These are phyloP conservation scores for Seira ritae DNA, from an alignment of 2,888 invertebrate genomes.

Conservation along the genomic window DNA sequence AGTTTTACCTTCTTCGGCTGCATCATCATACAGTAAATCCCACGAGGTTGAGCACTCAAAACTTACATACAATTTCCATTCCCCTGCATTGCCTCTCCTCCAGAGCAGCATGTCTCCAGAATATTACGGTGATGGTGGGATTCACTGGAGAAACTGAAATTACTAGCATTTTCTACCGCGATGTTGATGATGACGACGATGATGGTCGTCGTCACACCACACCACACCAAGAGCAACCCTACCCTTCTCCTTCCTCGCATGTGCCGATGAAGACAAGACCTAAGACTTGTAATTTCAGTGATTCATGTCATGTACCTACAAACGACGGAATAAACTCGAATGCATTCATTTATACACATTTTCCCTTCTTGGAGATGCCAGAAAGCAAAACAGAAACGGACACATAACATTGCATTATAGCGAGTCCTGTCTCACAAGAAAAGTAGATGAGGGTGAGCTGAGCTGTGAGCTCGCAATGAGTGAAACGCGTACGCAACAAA, in stretches of 20 bases:
- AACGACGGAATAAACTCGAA: background rate
- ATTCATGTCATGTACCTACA: slow-evolving; percentile 50
- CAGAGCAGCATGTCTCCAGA: background rate
- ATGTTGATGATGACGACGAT: background rate
- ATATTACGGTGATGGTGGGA: no score
- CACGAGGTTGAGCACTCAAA: slow-evolving; percentile 41
- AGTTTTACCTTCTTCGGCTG: background rate
- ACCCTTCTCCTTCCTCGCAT: slow-evolving; percentile 42
- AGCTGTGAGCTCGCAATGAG: background rate
- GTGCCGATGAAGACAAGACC: slow-evolving; percentile 62
- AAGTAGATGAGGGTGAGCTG: slow-evolving; percentile 56
- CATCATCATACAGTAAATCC: slow-evolving; percentile 23
- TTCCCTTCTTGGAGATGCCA: slow-evolving; percentile 52
- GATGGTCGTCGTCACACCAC: background rate
- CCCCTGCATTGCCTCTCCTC: background rate
- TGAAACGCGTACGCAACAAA: background rate
- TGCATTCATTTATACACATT: slow-evolving; percentile 24
- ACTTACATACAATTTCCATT: background rate
- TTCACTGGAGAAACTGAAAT: background rate
- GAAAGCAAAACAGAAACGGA: slow-evolving; percentile 38
- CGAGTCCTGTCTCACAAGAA: background rate
- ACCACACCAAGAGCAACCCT: slow-evolving; percentile 25
- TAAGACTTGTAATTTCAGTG: slow-evolving; percentile 52
- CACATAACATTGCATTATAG: background rate
- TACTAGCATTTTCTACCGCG: background rate